Conservation (phyloP, 2,888 invertebrate genomes). For the Sinopyrophorus schimmeli region DNA sequence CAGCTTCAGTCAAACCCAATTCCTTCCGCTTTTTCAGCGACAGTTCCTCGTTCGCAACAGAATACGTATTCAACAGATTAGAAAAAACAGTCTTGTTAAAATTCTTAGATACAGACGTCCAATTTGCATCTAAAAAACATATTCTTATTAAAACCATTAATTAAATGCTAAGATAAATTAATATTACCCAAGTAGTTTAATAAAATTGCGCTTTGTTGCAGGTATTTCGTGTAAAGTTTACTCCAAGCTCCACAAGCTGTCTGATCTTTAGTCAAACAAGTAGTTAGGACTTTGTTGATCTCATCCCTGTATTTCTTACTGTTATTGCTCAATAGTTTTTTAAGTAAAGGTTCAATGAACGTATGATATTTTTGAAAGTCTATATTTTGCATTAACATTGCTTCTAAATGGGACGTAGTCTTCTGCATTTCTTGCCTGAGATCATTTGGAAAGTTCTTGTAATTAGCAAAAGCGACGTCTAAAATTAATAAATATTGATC, state of each 20-base stretch:
- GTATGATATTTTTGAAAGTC: conserved; percentile 50
- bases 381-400: conserved; percentile 46
- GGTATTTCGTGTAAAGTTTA: conserved; percentile 68
- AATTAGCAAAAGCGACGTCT: conserved; percentile 63
- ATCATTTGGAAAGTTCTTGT: conserved; percentile 60
- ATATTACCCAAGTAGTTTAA: conserved; percentile 61
- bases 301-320: conserved; percentile 59
- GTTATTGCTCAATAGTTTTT: conserved; percentile 62
- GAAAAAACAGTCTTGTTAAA: conserved; percentile 54
- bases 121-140: conserved; percentile 51
- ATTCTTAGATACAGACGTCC: conserved; percentile 49
- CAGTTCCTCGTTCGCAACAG: conserved; percentile 54
- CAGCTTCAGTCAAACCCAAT: conserved; percentile 45
- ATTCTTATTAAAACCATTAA: not conserved
- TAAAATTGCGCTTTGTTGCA: conserved; percentile 67
- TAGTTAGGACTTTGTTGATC: conserved; percentile 63
- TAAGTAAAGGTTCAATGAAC: conserved; percentile 67
- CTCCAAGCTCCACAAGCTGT: conserved; percentile 70
- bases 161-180: conserved; percentile 12
- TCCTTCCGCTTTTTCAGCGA: conserved; percentile 55
- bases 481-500: conserved; percentile 66
- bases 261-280: conserved; percentile 65
- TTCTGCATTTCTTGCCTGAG: conserved; percentile 60
- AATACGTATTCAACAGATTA: conserved; percentile 57
- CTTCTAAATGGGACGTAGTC: conserved; percentile 52